phyloP scores from a whole-genome alignment of 2,113 vertebrate species.

The Scomber scombrus region DNA sequence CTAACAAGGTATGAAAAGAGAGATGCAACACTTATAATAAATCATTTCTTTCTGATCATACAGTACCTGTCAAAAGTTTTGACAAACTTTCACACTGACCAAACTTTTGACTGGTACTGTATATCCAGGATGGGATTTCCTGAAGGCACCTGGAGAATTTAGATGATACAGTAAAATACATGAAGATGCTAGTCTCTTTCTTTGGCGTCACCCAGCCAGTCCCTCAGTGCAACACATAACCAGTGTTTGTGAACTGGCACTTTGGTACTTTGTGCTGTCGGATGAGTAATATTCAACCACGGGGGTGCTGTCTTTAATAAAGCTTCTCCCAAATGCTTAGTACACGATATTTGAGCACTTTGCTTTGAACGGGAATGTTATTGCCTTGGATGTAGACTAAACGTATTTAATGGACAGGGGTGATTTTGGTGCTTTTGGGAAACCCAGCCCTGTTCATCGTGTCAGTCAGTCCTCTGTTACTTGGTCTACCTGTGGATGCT shows the following conservation, averaged over 20 bases:
- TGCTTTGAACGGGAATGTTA: constrained; percentile 65
- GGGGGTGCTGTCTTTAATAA: constrained; percentile 37
- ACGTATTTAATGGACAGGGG: constrained; percentile 24
- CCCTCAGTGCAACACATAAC: constrained; percentile 43
- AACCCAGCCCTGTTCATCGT: constrained; percentile 64
- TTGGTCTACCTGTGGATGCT: constrained; percentile 82
- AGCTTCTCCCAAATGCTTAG: constrained; percentile 67
- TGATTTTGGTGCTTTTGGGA: constrained; percentile 75
- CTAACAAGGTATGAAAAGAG: constrained; percentile 41
- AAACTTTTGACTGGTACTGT: neutral
- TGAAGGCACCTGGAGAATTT: constrained; percentile 64
- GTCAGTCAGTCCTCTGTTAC: constrained; percentile 60
- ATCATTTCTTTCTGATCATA: constrained; percentile 40
- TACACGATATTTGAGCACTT: constrained; percentile 75
- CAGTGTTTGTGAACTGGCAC: constrained; percentile 57
- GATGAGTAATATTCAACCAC: constrained; percentile 53
- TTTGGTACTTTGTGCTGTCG: constrained; percentile 65
- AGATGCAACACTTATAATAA: constrained; percentile 49
- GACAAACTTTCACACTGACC: no score
- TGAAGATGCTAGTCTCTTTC: constrained; percentile 30
- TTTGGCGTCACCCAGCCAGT: constrained; percentile 53
- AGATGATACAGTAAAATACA: constrained; percentile 38
- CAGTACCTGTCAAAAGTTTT: no score
- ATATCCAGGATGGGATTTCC: constrained; percentile 68
- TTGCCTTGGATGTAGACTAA: constrained; percentile 60